These are phyloP conservation scores for Drosophila albomicans DNA, from an alignment of 1,140 invertebrate species.

Conservation along the genomic window DNA sequence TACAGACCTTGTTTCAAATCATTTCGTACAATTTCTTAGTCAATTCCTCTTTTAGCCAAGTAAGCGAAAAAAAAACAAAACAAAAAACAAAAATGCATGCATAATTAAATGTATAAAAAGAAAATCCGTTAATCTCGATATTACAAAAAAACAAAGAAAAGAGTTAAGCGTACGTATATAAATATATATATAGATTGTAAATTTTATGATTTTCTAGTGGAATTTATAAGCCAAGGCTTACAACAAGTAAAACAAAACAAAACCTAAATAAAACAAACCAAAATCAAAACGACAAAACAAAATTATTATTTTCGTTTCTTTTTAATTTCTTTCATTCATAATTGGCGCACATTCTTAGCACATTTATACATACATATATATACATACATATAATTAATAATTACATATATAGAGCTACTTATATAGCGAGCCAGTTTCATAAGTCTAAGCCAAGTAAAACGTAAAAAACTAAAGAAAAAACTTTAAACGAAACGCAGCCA, in stretches of 20 bases:
- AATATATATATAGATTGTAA: conserved; percentile 33
- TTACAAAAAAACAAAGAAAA: conserved; percentile 37
- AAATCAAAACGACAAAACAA: conserved; percentile 43
- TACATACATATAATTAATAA: conserved; percentile 19
- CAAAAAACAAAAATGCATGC: conserved; percentile 14
- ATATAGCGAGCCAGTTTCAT: conserved; percentile 22
- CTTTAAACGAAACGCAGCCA: conserved; percentile 52
- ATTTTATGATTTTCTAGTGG: conserved; percentile 69
- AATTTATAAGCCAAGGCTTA: conserved; percentile 74
- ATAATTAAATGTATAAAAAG: conserved; percentile 48
- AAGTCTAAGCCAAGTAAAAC: conserved; percentile 41
- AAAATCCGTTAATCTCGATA: conserved; percentile 68
- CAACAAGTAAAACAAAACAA: conserved; percentile 35
- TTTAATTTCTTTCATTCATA: conserved; percentile 38
- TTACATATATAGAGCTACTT: conserved; percentile 21
- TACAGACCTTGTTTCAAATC: conserved; percentile 33
- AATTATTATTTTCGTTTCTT: conserved; percentile 49
- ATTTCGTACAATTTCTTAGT: conserved; percentile 54
- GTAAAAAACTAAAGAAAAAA: background rate
- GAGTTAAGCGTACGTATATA: conserved; percentile 1
- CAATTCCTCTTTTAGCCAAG: conserved; percentile 55
- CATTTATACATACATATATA: conserved; percentile 5
- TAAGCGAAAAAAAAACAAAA: conserved; percentile 34
- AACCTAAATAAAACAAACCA: conserved; percentile 54
- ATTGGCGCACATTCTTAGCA: conserved; percentile 16